Evolutionary conservation across 2,797 vertebrate genomes (phyloP).

Genomic region (Phataginus tetradactyla): DNA sequence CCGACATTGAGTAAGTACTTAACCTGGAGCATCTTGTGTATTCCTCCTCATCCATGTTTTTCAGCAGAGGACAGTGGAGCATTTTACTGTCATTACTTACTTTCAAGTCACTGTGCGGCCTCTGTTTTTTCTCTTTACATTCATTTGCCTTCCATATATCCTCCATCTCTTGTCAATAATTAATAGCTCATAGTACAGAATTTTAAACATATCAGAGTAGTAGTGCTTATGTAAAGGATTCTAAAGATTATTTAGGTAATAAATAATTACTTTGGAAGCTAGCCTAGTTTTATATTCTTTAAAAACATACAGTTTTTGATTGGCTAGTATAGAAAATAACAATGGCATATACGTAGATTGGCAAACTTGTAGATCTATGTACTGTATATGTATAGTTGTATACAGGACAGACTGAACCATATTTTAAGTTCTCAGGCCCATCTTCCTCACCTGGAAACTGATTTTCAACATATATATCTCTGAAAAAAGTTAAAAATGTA

Average conservation of each 20-base stretch:
- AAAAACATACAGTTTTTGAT: not conserved
- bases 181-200: not conserved
- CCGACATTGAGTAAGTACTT: not conserved
- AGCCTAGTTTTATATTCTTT: not conserved
- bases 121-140: not conserved
- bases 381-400: not conserved
- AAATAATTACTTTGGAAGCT: constrained; percentile 19
- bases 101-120: not conserved
- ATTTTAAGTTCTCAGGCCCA: not conserved
- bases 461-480: not conserved
- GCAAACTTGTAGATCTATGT: not conserved
- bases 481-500: not conserved
- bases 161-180: not conserved
- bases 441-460: not conserved
- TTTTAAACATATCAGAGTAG: not conserved
- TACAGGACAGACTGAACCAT: not conserved
- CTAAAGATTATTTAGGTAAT: not conserved
- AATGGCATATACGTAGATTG: not conserved
- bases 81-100: not conserved
- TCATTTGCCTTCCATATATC: not conserved
- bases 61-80: not conserved
- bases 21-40: no score
- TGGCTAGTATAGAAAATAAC: not conserved
- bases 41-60: not conserved
- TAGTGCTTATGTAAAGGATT: not conserved